phyloP scores from a whole-genome alignment of 2,113 vertebrate genomes.

The Sylvietta virens region DNA sequence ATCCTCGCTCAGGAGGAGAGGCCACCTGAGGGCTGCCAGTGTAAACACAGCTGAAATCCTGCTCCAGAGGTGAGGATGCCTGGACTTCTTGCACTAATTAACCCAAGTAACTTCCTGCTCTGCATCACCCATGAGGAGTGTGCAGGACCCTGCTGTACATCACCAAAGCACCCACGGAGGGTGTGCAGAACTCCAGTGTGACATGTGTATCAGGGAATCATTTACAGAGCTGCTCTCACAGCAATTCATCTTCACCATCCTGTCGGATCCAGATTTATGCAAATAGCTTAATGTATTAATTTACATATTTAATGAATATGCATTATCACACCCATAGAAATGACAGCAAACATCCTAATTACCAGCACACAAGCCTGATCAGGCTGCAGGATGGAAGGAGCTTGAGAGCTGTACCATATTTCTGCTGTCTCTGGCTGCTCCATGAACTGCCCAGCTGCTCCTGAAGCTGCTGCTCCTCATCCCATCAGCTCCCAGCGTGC shows the following conservation, averaged over 20 bases:
- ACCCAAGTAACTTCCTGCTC: neutral
- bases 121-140: neutral
- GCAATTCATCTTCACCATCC: neutral
- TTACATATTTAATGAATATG: slow-evolving; percentile 58
- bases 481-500: rapidly evolving
- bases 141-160: neutral
- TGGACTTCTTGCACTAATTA: neutral
- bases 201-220: neutral
- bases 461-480: neutral
- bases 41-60: neutral
- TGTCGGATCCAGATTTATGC: neutral
- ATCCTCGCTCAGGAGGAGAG: neutral
- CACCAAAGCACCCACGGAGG: neutral
- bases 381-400: neutral
- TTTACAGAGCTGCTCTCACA: neutral
- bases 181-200: neutral
- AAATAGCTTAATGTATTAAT: slow-evolving; percentile 22
- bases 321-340: neutral
- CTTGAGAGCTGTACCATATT: neutral
- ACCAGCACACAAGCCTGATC: neutral
- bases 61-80: neutral
- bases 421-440: neutral
- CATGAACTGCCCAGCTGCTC: neutral
- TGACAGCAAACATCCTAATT: slow-evolving; percentile 64
- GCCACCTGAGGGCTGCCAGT: neutral